Base-by-base conservation (phyloP, 2,113 vertebrate genomes). In the Hippocampus abdominalis region DNA sequence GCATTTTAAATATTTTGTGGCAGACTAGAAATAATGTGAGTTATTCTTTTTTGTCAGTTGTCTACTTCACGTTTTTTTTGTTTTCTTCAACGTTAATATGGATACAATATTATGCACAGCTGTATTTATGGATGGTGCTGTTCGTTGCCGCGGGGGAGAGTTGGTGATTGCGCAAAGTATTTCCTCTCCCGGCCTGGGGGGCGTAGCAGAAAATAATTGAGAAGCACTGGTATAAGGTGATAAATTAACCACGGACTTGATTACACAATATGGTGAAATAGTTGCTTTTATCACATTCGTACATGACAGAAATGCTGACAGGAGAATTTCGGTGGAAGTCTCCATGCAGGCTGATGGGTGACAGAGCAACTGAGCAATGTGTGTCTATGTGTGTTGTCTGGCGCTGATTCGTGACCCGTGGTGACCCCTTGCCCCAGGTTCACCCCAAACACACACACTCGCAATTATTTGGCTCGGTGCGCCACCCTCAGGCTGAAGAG, bases 401-500 rank as follows among this genome's bases (percentile, higher is more conserved):
- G 92, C 84, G 46, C 81, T 81, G 86, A 68, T 79, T 86, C 76
- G 68, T 90, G 90, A 91, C 88, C 90, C 91, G 84, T 87, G 89
- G 74, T 88, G 91, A 92, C 90, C 89, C 71, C 20, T 48, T 64
- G 73, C 85, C 40, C 73, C 77, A 12, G 61, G 69, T 15, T 13
- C 10, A 7, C 48, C 13, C 16, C 10, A 6, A 23, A 57, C 25
- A 27, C 5, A 29, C 56, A 18, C 13, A 18, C 27, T 6, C 56
- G 18, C 13, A 25, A 89, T 90, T 88, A 78, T 81, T 81, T 89
- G 69, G 89, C 81, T 85, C 87, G 82, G 87, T 77, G 89, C 90
- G 90, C 91, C 91, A 86, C 86, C 90, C 78, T 89, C 81, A 83
- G 91, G 83, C 85, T 79, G 81, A 82, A 84, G 71, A 59, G 86